phyloP scores from a whole-genome alignment of 1,140 invertebrate genomes.

The Pinna nobilis region DNA sequence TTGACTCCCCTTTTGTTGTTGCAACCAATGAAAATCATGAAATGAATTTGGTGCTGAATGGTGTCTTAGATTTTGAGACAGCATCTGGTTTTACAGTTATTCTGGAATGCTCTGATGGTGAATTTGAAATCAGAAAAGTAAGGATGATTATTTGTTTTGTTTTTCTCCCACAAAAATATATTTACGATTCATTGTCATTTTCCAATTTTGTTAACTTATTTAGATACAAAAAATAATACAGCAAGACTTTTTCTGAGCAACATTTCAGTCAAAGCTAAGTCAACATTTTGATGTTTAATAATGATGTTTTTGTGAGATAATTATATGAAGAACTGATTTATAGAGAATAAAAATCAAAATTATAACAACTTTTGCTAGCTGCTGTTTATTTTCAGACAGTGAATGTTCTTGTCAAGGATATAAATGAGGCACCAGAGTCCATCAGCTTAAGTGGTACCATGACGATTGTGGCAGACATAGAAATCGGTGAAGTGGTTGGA shows the following conservation, averaged over 20 bases:
- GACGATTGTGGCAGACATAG: slow-evolving; percentile 41
- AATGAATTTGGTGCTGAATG: slow-evolving; percentile 35
- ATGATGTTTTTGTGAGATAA: too few relatives aligned
- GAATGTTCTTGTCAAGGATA: slow-evolving; percentile 42
- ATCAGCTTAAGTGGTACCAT: slow-evolving; percentile 50
- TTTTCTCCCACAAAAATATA: not conserved
- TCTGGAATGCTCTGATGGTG: slow-evolving; percentile 54
- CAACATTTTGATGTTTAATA: too few relatives aligned
- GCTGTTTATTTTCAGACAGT: slow-evolving; percentile 37
- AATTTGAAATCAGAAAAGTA: slow-evolving; percentile 52
- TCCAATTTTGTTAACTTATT: too few relatives aligned
- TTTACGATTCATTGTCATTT: too few relatives aligned
- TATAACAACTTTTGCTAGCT: too few relatives aligned
- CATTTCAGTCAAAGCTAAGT: too few relatives aligned
- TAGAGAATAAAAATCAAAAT: too few relatives aligned
- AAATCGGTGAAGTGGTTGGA: slow-evolving; percentile 40
- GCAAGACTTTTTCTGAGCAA: too few relatives aligned
- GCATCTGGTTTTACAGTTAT: slow-evolving; percentile 12
- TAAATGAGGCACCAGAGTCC: slow-evolving; percentile 56
- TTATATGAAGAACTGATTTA: too few relatives aligned
- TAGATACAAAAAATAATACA: too few relatives aligned
- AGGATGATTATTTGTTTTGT: not conserved
- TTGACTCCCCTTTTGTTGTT: slow-evolving; percentile 41
- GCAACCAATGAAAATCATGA: slow-evolving; percentile 19
- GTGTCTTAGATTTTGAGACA: slow-evolving; percentile 47